These are phyloP conservation scores for Ammodytes marinus DNA, from an alignment of 2,113 vertebrate genomes.

Conservation along the genomic window DNA sequence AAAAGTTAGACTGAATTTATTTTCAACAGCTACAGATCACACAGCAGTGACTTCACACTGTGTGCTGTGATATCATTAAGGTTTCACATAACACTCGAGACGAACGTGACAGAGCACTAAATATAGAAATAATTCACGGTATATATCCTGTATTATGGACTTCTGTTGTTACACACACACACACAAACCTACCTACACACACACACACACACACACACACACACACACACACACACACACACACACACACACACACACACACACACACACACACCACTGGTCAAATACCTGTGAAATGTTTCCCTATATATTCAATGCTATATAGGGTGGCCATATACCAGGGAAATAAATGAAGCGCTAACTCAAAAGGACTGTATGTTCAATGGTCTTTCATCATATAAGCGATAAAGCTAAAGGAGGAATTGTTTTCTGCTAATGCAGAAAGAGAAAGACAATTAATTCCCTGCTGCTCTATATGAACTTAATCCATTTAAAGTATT, in stretches of 20 bases:
- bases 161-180: not conserved
- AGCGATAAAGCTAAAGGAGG: conserved; percentile 53
- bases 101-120: not conserved
- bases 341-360: conserved; percentile 62
- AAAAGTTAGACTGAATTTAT: not conserved
- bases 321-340: conserved; percentile 25
- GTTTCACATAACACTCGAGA: not conserved
- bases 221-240: not conserved
- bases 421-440: conserved; percentile 52
- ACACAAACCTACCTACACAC: conserved; percentile 16
- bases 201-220: conserved; percentile 11
- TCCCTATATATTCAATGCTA: conserved; percentile 48
- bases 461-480: conserved; percentile 7
- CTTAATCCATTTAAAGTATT: not conserved
- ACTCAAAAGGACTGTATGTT: conserved; percentile 28
- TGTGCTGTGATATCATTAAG: not conserved
- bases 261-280: not conserved
- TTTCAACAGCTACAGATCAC: not conserved
- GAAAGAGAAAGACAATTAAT: conserved; percentile 45
- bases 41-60: not conserved
- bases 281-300: conserved; percentile 49
- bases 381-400: conserved; percentile 60
- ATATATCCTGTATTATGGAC: not conserved
- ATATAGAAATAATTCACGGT: not conserved
- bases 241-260: conserved; percentile 19